These are phyloP conservation scores for Parazoanthus atlanticus DNA, from an alignment of 92 coral and sea anemone genomes.

Conservation along the genomic window DNA sequence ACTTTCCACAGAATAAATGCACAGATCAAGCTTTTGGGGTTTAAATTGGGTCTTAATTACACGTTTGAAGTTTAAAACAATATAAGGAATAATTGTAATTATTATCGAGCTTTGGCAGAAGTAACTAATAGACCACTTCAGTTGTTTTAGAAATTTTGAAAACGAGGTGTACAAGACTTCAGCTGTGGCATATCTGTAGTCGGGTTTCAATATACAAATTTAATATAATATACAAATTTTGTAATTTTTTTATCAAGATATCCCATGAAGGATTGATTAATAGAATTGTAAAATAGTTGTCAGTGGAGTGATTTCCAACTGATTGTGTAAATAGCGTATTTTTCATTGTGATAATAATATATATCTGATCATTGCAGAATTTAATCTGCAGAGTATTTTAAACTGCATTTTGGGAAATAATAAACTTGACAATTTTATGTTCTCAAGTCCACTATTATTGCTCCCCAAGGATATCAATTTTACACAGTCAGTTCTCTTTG, in stretches of 20 bases:
- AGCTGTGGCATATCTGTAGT: background rate
- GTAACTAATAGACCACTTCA: too few relatives aligned
- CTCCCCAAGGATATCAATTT: background rate
- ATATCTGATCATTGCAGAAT: background rate
- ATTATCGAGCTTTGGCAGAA: too few relatives aligned
- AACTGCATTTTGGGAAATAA: background rate
- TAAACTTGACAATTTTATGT: background rate
- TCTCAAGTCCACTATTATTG: background rate
- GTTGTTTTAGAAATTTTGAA: too few relatives aligned
- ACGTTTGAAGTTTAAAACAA: too few relatives aligned
- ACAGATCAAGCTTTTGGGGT: too few relatives aligned
- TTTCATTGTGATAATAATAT: background rate
- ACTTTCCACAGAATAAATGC: too few relatives aligned
- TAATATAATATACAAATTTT: constrained; percentile 13
- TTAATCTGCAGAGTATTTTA: background rate
- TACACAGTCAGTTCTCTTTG: background rate
- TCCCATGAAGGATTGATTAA: background rate
- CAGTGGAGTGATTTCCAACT: background rate
- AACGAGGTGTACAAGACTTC: too few relatives aligned
- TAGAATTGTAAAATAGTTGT: background rate
- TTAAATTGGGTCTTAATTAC: too few relatives aligned
- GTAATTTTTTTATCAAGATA: background rate
- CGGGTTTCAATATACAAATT: background rate
- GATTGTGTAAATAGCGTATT: background rate
- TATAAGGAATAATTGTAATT: too few relatives aligned